A percentile compares a stretch with the other conserved stretches of the same genome.
Evolutionary conservation across 1,140 invertebrate genomes (phyloP).

Genomic region (Macrotrachela quadricornifera): DNA sequence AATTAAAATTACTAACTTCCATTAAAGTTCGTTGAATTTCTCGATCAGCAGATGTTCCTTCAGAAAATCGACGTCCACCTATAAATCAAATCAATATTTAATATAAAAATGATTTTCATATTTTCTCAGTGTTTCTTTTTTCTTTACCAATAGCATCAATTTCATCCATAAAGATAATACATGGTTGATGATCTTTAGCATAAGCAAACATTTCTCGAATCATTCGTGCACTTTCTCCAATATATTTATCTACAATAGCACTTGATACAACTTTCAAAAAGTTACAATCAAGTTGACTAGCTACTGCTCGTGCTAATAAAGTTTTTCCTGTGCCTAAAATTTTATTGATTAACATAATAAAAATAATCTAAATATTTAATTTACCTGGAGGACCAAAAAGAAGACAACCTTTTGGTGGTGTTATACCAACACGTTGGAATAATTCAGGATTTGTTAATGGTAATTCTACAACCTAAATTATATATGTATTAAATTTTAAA

Average conservation of each 20-base stretch:
- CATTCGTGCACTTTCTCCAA: conserved; percentile 88
- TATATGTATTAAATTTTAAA: too few species aligned
- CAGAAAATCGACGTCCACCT: conserved; percentile 88
- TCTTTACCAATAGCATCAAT: conserved; percentile 98
- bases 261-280: conserved; percentile 97
- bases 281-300: conserved; percentile 89
- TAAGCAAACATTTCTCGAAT: conserved; percentile 99
- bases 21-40: conserved; percentile 97
- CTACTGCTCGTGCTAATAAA: conserved; percentile 77
- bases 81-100: too few species aligned
- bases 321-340: conserved; percentile 69
- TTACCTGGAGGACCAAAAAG: conserved; percentile 63
- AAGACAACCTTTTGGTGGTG: conserved; percentile 88
- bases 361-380: too few species aligned
- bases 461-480: conserved; percentile 58
- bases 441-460: conserved; percentile 90
- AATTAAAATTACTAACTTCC: conserved; percentile 37
- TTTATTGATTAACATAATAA: too few species aligned
- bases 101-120: too few species aligned
- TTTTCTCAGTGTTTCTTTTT: too few species aligned
- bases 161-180: conserved; percentile 99
- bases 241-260: conserved; percentile 99
- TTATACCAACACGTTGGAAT: conserved; percentile 90
- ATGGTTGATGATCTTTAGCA: conserved; percentile 93
- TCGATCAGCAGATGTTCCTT: conserved; percentile 93